Conservation (phyloP, 2,113 vertebrate species). For the Pycnonotus jocosus region DNA sequence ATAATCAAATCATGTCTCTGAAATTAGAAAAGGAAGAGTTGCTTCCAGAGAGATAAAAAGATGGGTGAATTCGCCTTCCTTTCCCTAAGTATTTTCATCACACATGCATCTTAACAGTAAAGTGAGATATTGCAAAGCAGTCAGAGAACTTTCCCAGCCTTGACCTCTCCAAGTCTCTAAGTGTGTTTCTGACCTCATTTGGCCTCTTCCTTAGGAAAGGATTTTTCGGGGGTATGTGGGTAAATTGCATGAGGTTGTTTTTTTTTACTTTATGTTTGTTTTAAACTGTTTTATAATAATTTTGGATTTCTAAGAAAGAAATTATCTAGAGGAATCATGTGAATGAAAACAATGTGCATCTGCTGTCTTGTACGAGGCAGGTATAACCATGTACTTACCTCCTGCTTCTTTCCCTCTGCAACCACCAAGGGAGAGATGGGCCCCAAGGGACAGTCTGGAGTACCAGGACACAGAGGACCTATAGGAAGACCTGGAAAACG, state of each 20-base stretch:
- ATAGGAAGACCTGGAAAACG: slow-evolving; percentile 94
- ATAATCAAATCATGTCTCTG: slow-evolving; percentile 20
- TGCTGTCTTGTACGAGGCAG: not conserved
- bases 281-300: not conserved
- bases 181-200: not conserved
- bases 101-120: not conserved
- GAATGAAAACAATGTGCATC: not conserved
- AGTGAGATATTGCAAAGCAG: not conserved
- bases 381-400: not conserved
- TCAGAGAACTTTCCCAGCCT: not conserved
- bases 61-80: not conserved
- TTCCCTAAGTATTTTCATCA: not conserved
- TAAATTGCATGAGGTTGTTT: not conserved
- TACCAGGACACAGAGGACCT: slow-evolving; percentile 89
- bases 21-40: slow-evolving; percentile 38
- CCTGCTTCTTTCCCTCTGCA: not conserved
- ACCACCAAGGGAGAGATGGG: slow-evolving; percentile 92
- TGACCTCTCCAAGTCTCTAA: not conserved
- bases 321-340: not conserved
- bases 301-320: not conserved
- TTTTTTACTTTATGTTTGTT: not conserved
- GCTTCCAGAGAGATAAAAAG: not conserved
- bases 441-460: slow-evolving; percentile 91
- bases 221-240: not conserved
- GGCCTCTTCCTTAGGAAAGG: not conserved